Conservation (phyloP, 2,888 invertebrate species). For the Campopleginae sp. region DNA sequence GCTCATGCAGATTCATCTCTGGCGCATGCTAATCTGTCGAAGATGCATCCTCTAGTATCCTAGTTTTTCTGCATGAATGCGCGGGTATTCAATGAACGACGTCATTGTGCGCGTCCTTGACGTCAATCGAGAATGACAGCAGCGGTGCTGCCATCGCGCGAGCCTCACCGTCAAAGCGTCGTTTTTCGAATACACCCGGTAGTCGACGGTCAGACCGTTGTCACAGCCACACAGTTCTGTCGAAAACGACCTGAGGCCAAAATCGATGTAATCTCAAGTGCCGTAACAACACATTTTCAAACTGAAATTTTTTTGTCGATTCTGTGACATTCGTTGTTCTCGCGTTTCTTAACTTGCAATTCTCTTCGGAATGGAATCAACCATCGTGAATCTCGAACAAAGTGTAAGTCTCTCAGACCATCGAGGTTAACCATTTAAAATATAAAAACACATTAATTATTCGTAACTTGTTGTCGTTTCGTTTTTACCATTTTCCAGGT, state of each 20-base stretch:
- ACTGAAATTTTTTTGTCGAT: slow-evolving; percentile 5
- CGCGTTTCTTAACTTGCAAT: not conserved
- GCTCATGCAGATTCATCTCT: no score
- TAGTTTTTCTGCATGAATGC: slow-evolving; percentile 42
- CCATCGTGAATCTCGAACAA: slow-evolving; percentile 79
- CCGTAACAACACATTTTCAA: slow-evolving; percentile 19
- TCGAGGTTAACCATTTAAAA: slow-evolving; percentile 38
- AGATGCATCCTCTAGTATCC: slow-evolving; percentile 60
- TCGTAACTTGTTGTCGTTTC: slow-evolving; percentile 17
- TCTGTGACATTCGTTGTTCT: not conserved
- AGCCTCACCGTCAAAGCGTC: slow-evolving; percentile 17
- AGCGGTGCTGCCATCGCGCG: slow-evolving; percentile 54
- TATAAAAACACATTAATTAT: not conserved
- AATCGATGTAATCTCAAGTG: slow-evolving; percentile 53
- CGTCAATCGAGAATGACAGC: slow-evolving; percentile 50
- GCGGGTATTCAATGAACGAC: slow-evolving; percentile 41
- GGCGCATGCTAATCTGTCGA: slow-evolving; percentile 1
- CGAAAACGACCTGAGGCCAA: slow-evolving; percentile 36
- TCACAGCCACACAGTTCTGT: slow-evolving; percentile 33
- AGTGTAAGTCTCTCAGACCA: slow-evolving; percentile 75
- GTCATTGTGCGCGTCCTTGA: slow-evolving; percentile 62
- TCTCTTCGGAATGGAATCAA: slow-evolving; percentile 77
- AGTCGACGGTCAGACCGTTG: slow-evolving; percentile 42
- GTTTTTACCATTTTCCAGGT: slow-evolving; percentile 85
- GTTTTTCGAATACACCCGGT: slow-evolving; percentile 60